phyloP scores from a whole-genome alignment of 2,888 invertebrate genomes.

The Rhyacophila evoluta region DNA sequence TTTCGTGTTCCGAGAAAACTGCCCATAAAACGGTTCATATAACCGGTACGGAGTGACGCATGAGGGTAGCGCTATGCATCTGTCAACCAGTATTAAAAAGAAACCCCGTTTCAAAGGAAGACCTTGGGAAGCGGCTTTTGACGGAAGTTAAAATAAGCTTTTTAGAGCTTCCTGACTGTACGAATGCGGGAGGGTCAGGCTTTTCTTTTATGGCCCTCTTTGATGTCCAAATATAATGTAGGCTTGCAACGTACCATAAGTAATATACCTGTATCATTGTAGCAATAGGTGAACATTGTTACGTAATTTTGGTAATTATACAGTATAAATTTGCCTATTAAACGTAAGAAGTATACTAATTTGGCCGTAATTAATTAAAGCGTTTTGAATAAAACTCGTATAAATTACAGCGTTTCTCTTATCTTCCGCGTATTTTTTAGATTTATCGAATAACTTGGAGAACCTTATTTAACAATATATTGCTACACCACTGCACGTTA shows the following conservation, averaged over 20 bases:
- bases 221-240: constrained; percentile 1
- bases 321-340: background rate
- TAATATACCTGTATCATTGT: background rate
- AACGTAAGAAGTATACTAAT: background rate
- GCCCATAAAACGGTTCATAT: background rate
- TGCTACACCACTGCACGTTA: no score
- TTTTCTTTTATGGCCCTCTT: background rate
- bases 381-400: no score
- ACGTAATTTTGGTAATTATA: background rate
- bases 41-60: background rate
- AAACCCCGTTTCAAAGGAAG: constrained; percentile 13
- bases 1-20: no score
- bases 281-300: background rate
- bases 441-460: no score
- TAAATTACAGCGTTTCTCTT: no score
- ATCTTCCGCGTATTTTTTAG: no score
- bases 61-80: background rate
- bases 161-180: constrained; percentile 3
- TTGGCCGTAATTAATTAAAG: background rate
- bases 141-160: background rate
- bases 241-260: background rate
- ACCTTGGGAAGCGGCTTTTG: background rate
- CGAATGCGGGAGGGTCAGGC: background rate
- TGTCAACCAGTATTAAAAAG: background rate
- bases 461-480: no score